Evolutionary conservation across 2,888 invertebrate species (phyloP), one percentile per base, ranked within the genome.

Genomic region (Osmoderma eremita): DNA sequence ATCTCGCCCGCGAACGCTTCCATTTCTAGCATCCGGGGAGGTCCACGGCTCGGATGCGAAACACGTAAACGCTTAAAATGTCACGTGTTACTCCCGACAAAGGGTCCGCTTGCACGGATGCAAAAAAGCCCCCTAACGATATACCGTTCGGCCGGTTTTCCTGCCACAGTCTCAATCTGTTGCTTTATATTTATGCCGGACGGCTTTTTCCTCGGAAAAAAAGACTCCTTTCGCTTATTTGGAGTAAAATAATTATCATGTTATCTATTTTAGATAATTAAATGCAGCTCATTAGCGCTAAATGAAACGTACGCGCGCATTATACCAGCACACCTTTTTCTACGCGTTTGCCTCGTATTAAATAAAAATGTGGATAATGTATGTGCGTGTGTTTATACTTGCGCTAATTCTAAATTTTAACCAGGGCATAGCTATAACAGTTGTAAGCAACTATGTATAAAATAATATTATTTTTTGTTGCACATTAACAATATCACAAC

Each of bases 51-150:
- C 42, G 42, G 38, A 73, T 75, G 72, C 74, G 56, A 64, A 62
- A 63, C 75, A 75, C 75, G 74, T 76, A 70, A 66, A 65, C 68
- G 70, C 71, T 75, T 74, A 74, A 76, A 75, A 77, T 72, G 76
- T 74, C 74, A 76, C 75, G 75, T 75, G 75, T 75, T 67, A 68
- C 48, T 70, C 75, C 30, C 75, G 75, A 75, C 76, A 77, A 76
- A 76, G 75, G 67, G 65, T 66, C 65, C 63, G 72, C 67, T 66
- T 64, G 51, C 61, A 13, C 53, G 67, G 67, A 64, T 66, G 69
- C 71, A 75, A 75, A 74, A 74, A 73, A 69, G 54, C 63, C 53
- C 18, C 39, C 62, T 63, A 68, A 70, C 67, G 67, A 73, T 71
- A 72, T 72, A 45, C 58, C 45, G 58, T 42, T 58, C 24, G 72